A percentile compares a stretch with the other conserved stretches of the same genome.
Conservation (phyloP, 2,888 invertebrate genomes). For the Parthenolecanium corni region DNA sequence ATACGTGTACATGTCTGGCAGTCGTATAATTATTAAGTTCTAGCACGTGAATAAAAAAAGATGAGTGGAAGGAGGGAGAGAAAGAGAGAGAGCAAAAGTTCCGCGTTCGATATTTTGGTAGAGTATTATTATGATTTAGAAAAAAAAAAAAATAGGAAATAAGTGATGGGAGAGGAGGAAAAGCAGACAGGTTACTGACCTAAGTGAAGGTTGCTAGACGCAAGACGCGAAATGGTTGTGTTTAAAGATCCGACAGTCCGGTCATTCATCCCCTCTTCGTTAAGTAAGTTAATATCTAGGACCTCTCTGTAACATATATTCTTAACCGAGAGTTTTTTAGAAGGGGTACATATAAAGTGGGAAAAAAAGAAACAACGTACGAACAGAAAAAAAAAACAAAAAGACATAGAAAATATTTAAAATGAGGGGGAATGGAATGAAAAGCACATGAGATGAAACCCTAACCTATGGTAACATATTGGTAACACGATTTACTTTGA, state of each 20-base stretch:
- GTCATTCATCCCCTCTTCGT: constrained; percentile 25
- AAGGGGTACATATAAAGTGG: constrained; percentile 1
- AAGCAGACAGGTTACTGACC: constrained; percentile 26
- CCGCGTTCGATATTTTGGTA: constrained; percentile 15
- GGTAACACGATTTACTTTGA: constrained; percentile 24
- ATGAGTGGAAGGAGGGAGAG: neutral
- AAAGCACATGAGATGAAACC: constrained; percentile 13
- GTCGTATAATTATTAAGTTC: neutral
- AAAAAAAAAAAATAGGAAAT: too few relatives aligned
- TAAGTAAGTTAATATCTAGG: constrained; percentile 18
- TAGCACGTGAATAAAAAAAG: neutral
- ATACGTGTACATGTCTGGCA: too few relatives aligned
- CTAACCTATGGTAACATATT: constrained; percentile 27
- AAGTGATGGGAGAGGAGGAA: constrained; percentile 6
- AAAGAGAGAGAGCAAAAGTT: neutral
- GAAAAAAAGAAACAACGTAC: neutral
- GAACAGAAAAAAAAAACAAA: neutral
- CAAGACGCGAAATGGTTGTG: constrained; percentile 25
- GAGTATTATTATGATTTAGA: constrained; percentile 19
- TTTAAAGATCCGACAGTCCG: constrained; percentile 25
- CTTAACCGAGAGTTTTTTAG: neutral
- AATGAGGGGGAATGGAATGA: neutral
- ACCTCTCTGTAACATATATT: constrained; percentile 16
- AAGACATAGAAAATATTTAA: constrained; percentile 13
- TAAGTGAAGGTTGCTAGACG: constrained; percentile 27